Evolutionary conservation across 2,797 vertebrate species (phyloP), one percentile per base, ranked within the genome.

Genomic region (Jordanella pulchra): DNA sequence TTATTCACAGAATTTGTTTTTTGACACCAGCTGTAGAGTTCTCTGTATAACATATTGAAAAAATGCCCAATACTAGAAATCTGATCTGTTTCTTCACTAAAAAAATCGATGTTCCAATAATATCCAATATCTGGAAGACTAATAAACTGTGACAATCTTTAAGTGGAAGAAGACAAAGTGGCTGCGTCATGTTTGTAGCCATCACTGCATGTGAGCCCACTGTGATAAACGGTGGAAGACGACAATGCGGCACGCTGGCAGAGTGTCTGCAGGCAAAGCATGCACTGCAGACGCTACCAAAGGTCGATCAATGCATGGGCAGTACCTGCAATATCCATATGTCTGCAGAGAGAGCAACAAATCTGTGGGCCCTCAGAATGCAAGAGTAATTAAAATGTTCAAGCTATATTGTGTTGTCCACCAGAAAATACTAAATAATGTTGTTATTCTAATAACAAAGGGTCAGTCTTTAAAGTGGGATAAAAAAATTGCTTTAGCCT

Each of bases 241-340:
- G 71, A 87, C 77, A 80, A 79, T 88, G 86, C 80, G n/a, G 80
- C 76, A 81, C 50, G 72, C 78, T 71, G 69, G 63, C 75, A 44
- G 75, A 0, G 48, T 27, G 73, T 80, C 81, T 78, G 84, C 82
- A 83, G 84, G 50, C 71, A 70, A 69, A 83, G 68, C 79, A 78
- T 76, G 78, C 76, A 82, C 75, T 88, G 82, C 86, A 88, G 83
- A 66, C 82, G 79, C 80, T 67, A 66, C 15, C 39, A 84, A 84
- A 79, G 70, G 75, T 77, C 18, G 56, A 72, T 65, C 45, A 21
- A 70, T 21, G 42, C 75, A 30, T 42, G 21, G 58, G 47, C 72
- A 55, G 35, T 23, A 70, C 48, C 76, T 67, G 74, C 56, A 28
- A 82, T 65, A 73, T 72, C 69, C n/a, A 28, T 78, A 27, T 58